Base-by-base conservation (phyloP, 2,888 invertebrate species). In the Onthophagus sagittarius region DNA sequence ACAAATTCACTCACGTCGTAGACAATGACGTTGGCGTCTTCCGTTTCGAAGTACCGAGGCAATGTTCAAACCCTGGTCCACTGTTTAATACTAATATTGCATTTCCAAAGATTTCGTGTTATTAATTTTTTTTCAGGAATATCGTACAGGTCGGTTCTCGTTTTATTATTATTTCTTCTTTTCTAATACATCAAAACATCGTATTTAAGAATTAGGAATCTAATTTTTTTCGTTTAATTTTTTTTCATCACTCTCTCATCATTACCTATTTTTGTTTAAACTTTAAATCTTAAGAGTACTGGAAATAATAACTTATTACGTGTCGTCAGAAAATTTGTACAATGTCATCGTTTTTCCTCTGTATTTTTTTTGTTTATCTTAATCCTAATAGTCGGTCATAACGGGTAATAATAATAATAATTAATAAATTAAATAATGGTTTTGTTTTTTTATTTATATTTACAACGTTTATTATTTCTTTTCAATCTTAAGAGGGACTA, bases 31-130 rank as follows among this genome's bases (percentile, higher is more conserved):
- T 73, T 73, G 62, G 72, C 76, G 72, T 74, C 74, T 15, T 7
- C 39, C 2, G 1, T 2, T 2, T 2, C 1, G 5, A 2, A 2
- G 39, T 11, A 53, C 39, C 76, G 75, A 75, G 77, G 77, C 77
- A 75, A 76, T 53, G 62, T 75, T 69, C 76, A 83, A 81, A 84
- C 84, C 84, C 84, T 84, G 84, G 84, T 84, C 83, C 84, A 82
- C 82, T 82, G 81, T 82, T 82, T 80, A 81, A 79, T 78, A 81
- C 82, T 82, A 81, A 81, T 82, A 83, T 83, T 83, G 82, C 82
- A 79, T 80, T 82, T 81, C 74, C 75, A 79, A 77, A 78, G 76
- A 77, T 78, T 53, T 53, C 39, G 39, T 53, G 39, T 2, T 53
- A 53, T 4, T n/a, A n/a, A n/a, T n/a, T 70, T 77, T 77, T 67